phyloP scores from a whole-genome alignment of 2,888 invertebrate genomes.

The Dastarcus helophoroides region DNA sequence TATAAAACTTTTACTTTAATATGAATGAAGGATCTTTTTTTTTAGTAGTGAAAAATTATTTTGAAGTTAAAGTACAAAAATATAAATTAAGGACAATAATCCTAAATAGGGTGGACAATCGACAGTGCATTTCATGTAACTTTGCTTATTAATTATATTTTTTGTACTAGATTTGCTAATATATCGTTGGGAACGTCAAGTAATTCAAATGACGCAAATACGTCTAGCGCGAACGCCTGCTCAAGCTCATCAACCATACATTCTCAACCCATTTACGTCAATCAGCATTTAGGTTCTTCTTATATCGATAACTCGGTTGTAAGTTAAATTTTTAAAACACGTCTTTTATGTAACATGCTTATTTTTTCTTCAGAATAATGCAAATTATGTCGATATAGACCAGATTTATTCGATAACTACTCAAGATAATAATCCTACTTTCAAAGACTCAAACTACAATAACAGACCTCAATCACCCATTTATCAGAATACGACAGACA shows the following conservation, averaged over 20 bases:
- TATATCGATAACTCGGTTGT: conserved; percentile 42
- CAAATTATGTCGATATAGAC: conserved; percentile 46
- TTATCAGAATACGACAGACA: conserved; percentile 37
- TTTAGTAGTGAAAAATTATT: too few relatives aligned
- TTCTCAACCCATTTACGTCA: conserved; percentile 43
- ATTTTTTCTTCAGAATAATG: conserved; percentile 21
- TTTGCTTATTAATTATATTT: conserved; percentile 4
- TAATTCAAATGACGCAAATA: conserved; percentile 18
- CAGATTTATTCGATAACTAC: conserved; percentile 42
- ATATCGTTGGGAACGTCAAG: conserved; percentile 44
- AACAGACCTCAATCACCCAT: conserved; percentile 43
- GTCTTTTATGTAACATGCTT: neutral
- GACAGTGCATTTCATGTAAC: conserved; percentile 1
- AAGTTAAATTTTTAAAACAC: conserved; percentile 13
- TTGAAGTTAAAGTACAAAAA: too few relatives aligned
- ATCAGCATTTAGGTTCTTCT: conserved; percentile 44
- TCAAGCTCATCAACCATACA: conserved; percentile 37
- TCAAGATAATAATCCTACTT: conserved; percentile 27
- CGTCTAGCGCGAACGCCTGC: conserved; percentile 33
- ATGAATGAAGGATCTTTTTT: too few relatives aligned
- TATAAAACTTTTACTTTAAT: too few relatives aligned
- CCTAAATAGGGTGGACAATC: too few relatives aligned
- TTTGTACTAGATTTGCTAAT: conserved; percentile 51
- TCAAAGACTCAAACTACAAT: conserved; percentile 31
- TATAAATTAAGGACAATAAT: too few relatives aligned